Evolutionary conservation across 1,140 invertebrate species (phyloP), one percentile per base, ranked within the genome.

Genomic region (Chironomus tepperi): DNA sequence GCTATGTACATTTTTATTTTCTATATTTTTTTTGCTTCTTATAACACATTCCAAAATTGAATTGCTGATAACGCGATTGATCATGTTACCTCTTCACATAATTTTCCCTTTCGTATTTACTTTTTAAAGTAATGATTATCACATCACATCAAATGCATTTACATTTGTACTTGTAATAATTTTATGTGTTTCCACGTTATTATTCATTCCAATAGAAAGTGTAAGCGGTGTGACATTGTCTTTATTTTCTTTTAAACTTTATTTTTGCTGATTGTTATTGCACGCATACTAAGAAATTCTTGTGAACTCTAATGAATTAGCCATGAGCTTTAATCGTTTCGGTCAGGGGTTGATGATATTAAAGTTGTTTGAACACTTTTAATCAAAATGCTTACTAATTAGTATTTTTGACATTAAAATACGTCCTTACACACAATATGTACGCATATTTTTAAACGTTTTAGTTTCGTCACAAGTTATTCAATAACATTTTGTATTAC

Each of bases 41-140:
- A 70, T 70, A 19, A 19, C 65, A 70, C 65, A 70, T 70, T 70
- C 65, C 65, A 18, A 70, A 18, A 70, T n/a, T 21, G 65, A 57
- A 57, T 57, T 57, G 47, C 47, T 57, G 47, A 57, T 57, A 57
- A 57, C 47, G n/a, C 47, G 47, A 57, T 57, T 57, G 47, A 57
- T 57, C 47, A 57, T 57, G 47, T 57, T 57, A 57, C 47, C 47
- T 57, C 47, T 57, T 57, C 47, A 57, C n/a, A 57, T 57, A 57
- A 57, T 57, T 57, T 57, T 57, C n/a, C 47, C n/a, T 57, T 57
- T 57, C 24, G 24, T 34, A 34, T 34, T 34, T 34, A 34, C 24
- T n/a, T 57, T 57, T 57, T 57, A 57, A 57, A 57, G 47, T 57
- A 57, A 57, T n/a, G 47, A 57, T 57, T 57, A 57, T 57, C 47